phyloP scores from a whole-genome alignment of 1,140 invertebrate genomes.

The Propsilocerus akamusi region DNA sequence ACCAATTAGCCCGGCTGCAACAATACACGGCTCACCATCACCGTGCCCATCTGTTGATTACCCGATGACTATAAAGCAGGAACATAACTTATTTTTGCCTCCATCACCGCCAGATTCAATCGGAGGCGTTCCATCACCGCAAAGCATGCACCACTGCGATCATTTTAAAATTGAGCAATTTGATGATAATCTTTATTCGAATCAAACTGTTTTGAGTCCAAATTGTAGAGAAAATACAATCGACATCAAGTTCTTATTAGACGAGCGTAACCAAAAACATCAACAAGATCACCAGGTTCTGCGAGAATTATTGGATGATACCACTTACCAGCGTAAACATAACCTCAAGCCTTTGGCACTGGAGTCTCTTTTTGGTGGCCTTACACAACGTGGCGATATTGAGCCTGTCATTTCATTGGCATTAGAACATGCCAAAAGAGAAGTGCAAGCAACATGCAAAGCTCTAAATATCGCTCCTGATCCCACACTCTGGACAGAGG shows the following conservation, averaged over 20 bases:
- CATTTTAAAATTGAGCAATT: slow-evolving; percentile 20
- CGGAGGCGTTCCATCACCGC: slow-evolving; percentile 21
- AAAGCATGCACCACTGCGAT: slow-evolving; percentile 9
- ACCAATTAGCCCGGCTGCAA: background rate
- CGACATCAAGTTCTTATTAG: slow-evolving; percentile 19
- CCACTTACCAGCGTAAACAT: slow-evolving; percentile 61
- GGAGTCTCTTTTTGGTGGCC: slow-evolving; percentile 26
- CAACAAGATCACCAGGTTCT: slow-evolving; percentile 53
- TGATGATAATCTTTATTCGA: slow-evolving; percentile 14
- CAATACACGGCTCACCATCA: slow-evolving; percentile 7
- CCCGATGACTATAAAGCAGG: slow-evolving; percentile 12
- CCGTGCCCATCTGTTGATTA: slow-evolving; percentile 21
- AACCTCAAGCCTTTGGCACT: slow-evolving; percentile 58
- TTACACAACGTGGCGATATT: slow-evolving; percentile 41
- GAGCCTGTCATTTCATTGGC: slow-evolving; percentile 69
- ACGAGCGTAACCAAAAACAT: slow-evolving; percentile 6
- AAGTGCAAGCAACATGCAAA: slow-evolving; percentile 66
- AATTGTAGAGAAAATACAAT: slow-evolving; percentile 17
- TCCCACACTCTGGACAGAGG: slow-evolving; percentile 63
- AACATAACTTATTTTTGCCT: slow-evolving; percentile 18
- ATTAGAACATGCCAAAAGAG: slow-evolving; percentile 66
- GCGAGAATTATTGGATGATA: slow-evolving; percentile 63
- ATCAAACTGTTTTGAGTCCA: background rate
- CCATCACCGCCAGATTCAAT: slow-evolving; percentile 24
- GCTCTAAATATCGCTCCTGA: slow-evolving; percentile 73